phyloP scores from a whole-genome alignment of 2,113 vertebrate species.

The Calypte anna region DNA sequence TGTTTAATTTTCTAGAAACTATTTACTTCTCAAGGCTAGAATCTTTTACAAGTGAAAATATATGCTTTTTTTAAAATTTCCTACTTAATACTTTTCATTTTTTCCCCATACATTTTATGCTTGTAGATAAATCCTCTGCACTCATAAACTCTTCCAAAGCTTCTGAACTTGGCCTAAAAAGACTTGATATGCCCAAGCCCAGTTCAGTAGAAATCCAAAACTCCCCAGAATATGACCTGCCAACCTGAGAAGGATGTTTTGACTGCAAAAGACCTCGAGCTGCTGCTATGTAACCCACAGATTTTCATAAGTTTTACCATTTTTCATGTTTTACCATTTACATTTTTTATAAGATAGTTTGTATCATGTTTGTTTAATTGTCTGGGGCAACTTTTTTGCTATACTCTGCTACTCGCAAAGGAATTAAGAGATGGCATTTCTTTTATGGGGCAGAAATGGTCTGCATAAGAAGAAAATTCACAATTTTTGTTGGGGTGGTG shows the following conservation, averaged over 20 bases:
- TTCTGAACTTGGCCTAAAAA: not conserved
- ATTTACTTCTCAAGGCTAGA: not conserved
- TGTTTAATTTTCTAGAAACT: constrained; percentile 19
- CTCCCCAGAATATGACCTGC: not conserved
- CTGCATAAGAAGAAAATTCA: not conserved
- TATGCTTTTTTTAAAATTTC: not conserved
- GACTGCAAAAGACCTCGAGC: not conserved
- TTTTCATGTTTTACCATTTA: not conserved
- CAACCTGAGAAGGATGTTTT: not conserved
- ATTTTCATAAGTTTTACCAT: not conserved
- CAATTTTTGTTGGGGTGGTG: not conserved
- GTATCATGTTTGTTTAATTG: not conserved
- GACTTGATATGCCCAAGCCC: not conserved
- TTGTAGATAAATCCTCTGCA: not conserved
- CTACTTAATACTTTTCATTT: not conserved
- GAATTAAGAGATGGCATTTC: not conserved
- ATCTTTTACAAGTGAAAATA: not conserved
- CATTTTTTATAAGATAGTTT: rapidly evolving
- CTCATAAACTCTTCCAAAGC: not conserved
- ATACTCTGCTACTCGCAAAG: rapidly evolving
- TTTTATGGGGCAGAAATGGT: not conserved
- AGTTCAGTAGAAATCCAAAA: not conserved
- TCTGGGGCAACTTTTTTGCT: not conserved
- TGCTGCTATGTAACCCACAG: not conserved
- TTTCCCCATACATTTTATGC: not conserved